A percentile compares a stretch with the other conserved stretches of the same genome.
phyloP scores from a whole-genome alignment of 2,113 vertebrate genomes.

The Sebastes fasciatus region DNA sequence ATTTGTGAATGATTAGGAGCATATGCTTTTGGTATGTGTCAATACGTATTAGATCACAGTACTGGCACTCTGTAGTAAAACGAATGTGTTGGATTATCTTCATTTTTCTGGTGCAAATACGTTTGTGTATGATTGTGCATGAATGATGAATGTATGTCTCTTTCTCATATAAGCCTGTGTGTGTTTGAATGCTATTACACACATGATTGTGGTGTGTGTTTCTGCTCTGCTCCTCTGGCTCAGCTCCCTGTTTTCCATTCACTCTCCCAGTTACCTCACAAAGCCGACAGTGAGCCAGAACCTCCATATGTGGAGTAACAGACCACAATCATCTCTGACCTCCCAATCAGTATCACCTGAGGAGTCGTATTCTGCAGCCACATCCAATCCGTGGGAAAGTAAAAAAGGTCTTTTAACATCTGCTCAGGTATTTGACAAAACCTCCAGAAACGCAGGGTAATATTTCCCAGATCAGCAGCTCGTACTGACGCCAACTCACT shows the following conservation, averaged over 20 bases:
- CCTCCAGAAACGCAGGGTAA: neutral
- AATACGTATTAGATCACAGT: conserved; percentile 23
- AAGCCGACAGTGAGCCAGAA: conserved; percentile 28
- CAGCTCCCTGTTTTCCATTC: conserved; percentile 54
- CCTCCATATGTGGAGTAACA: conserved; percentile 24
- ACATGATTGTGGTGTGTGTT: conserved; percentile 20
- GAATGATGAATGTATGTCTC: neutral
- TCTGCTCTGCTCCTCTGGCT: conserved; percentile 43
- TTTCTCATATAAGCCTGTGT: conserved; percentile 8
- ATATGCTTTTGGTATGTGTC: conserved; percentile 12
- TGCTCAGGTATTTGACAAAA: conserved; percentile 1
- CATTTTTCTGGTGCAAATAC: neutral
- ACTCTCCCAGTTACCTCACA: conserved; percentile 6
- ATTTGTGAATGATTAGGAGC: conserved; percentile 54
- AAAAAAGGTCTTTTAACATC: conserved; percentile 10
- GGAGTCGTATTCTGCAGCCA: conserved; percentile 8
- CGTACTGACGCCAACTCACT: neutral
- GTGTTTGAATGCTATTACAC: conserved; percentile 16
- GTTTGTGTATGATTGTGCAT: neutral
- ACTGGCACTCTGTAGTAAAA: conserved; percentile 1
- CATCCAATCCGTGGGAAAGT: conserved; percentile 34
- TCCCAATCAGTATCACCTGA: conserved; percentile 43
- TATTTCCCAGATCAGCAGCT: conserved; percentile 20
- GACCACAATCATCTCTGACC: conserved; percentile 4
- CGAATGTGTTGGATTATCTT: conserved; percentile 27